A percentile compares a stretch with the other conserved stretches of the same genome.
Conservation (phyloP, 2,797 vertebrate genomes). For the Schizothorax lantsangensis region DNA sequence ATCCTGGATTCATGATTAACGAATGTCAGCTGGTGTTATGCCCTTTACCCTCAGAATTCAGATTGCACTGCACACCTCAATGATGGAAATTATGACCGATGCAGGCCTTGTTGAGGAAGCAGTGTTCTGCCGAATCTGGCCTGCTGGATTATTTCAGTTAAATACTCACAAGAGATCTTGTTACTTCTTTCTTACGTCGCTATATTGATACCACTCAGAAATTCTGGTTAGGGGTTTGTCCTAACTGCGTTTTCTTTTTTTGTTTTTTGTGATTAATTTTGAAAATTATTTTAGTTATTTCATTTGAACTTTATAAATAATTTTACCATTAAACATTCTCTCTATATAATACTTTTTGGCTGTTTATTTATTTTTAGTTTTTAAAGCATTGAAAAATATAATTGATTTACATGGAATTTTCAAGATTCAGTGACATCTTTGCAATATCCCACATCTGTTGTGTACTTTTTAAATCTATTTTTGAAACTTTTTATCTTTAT, state of each 20-base stretch:
- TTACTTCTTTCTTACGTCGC: not conserved
- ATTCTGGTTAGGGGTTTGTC: not conserved
- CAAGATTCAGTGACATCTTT: not conserved
- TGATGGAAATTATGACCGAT: not conserved
- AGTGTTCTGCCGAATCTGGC: not conserved
- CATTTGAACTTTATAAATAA: not conserved
- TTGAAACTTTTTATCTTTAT: too few species aligned
- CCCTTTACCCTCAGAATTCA: not conserved
- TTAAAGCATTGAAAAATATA: not conserved
- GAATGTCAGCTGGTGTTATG: not conserved
- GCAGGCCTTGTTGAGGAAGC: not conserved
- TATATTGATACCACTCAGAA: not conserved
- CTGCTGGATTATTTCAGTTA: not conserved
- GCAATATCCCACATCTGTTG: too few species aligned
- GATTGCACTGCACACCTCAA: not conserved
- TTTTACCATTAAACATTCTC: not conserved
- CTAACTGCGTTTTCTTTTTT: not conserved
- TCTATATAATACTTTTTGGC: not conserved
- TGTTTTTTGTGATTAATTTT: not conserved
- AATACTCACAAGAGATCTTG: conserved; percentile 2
- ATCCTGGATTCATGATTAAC: not conserved
- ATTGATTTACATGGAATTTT: not conserved
- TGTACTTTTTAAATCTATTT: too few species aligned
- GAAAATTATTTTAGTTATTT: not conserved
- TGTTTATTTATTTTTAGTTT: not conserved